Conservation (phyloP, 2,888 invertebrate genomes). For the Sussaba pulchella region DNA sequence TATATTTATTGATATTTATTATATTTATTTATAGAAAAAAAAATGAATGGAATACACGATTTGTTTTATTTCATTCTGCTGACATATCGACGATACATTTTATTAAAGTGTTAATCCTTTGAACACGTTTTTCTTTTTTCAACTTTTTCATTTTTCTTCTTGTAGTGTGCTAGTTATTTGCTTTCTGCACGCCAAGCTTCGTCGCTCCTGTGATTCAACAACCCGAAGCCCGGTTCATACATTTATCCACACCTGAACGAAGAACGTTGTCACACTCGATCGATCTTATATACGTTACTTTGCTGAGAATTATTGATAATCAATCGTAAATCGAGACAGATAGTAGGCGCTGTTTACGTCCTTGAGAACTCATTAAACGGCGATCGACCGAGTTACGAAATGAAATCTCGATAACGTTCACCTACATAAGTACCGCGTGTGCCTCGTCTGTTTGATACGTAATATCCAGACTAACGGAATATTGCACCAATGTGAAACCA, state of each 20-base stretch:
- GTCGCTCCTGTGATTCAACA: not conserved
- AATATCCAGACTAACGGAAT: conserved; percentile 43
- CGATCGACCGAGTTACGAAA: conserved; percentile 67
- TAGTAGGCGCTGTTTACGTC: conserved; percentile 61
- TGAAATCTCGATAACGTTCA: conserved; percentile 69
- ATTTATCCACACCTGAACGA: not conserved
- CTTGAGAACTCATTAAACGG: conserved; percentile 67
- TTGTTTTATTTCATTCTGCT: no score
- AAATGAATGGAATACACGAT: no score
- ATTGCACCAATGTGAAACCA: no score
- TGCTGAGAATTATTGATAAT: conserved; percentile 57
- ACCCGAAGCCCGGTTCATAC: no score
- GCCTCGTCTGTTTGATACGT: conserved; percentile 26
- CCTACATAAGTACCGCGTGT: conserved; percentile 44
- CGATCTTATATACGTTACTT: conserved; percentile 17
- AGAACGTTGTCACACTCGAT: conserved; percentile 38
- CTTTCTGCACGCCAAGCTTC: not conserved
- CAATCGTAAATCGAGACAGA: conserved; percentile 44
- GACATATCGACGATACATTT: no score
- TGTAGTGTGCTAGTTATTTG: not conserved
- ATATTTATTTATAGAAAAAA: no score
- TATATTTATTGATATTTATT: no score
- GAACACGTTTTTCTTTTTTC: no score
- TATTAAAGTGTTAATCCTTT: no score
- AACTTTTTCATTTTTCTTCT: not conserved